These are phyloP conservation scores for Ceriagrion tenellum DNA, from an alignment of 2,888 invertebrate species.

Conservation along the genomic window DNA sequence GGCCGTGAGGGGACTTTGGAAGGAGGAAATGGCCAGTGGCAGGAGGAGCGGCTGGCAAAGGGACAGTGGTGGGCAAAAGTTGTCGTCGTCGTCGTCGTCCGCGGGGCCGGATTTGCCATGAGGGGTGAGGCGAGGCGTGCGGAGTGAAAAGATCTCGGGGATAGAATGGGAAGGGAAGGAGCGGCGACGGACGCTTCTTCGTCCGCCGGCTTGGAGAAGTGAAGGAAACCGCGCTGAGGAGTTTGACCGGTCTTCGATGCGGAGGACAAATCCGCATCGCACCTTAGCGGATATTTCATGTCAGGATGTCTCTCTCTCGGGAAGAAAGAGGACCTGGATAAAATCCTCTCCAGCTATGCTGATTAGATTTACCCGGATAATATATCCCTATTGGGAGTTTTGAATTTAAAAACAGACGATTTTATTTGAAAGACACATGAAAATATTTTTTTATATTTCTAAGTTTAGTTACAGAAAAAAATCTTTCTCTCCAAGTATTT, in stretches of 20 bases:
- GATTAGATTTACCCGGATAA: too few species aligned
- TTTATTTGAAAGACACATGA: too few species aligned
- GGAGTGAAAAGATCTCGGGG: neutral
- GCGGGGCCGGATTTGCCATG: slow-evolving; percentile 39
- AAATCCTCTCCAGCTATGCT: too few species aligned
- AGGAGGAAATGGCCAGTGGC: neutral
- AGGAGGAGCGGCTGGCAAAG: neutral
- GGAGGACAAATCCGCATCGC: neutral
- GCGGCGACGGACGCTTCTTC: neutral
- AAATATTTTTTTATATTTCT: too few species aligned
- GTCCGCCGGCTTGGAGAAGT: neutral
- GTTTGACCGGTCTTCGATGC: neutral
- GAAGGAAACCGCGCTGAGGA: neutral
- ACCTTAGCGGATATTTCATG: neutral
- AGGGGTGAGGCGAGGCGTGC: neutral
- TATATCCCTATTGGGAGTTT: too few species aligned
- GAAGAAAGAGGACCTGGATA: too few species aligned
- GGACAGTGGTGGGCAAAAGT: slow-evolving; percentile 47
- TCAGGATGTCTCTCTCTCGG: neutral
- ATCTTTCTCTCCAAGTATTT: too few species aligned
- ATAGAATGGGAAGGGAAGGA: neutral
- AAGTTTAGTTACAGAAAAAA: too few species aligned
- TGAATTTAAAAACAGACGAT: too few species aligned
- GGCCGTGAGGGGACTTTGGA: neutral
- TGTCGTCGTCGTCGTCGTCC: neutral